Evolutionary conservation across 2,113 vertebrate genomes (phyloP), one percentile per base, ranked within the genome.

Genomic region (Rhea pennata): DNA sequence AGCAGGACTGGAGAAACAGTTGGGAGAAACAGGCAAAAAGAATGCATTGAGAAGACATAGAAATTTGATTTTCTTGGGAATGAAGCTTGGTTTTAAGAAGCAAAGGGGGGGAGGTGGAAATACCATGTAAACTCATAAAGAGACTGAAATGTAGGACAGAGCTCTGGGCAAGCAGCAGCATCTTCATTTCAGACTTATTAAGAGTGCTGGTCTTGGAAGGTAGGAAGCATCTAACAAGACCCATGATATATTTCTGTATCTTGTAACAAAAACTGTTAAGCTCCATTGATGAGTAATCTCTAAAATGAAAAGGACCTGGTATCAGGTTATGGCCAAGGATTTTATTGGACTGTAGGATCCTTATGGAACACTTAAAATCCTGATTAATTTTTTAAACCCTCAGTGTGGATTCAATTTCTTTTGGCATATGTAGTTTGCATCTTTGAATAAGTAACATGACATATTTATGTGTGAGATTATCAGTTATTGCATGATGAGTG

Each of bases 391-490:
- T 84, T 89, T 67, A 62, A 95, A 91, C 39, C 31, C 27, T 24
- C 71, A 48, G 17, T 71, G 24, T 72, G 44, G 64, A 89, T 26
- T 76, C 19, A 53, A 29, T 87, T 94, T 89, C 80, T 91, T 91
- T 74, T 62, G 27, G n/a, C 75, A 67, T 88, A 36, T 36, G 39
- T 66, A 71, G 39, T 36, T 76, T 91, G 23, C 1, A 2, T 84
- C 56, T 91, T 79, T 83, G 85, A 84, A 79, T 69, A 88, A 83
- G 76, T 83, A 93, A 87, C 85, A 62, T 67, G 86, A 59, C 42
- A 76, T 94, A 88, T 95, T 97, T 96, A 93, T 74, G 42, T 73
- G 59, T 64, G 90, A 89, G 67, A 96, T 96, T 95, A 95, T 91
- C 93, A 93, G 65, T 95, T 96, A 92, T 54, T 76, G 39, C 15